phyloP scores from a whole-genome alignment of 2,797 vertebrate genomes.

The Pelodytes ibericus region DNA sequence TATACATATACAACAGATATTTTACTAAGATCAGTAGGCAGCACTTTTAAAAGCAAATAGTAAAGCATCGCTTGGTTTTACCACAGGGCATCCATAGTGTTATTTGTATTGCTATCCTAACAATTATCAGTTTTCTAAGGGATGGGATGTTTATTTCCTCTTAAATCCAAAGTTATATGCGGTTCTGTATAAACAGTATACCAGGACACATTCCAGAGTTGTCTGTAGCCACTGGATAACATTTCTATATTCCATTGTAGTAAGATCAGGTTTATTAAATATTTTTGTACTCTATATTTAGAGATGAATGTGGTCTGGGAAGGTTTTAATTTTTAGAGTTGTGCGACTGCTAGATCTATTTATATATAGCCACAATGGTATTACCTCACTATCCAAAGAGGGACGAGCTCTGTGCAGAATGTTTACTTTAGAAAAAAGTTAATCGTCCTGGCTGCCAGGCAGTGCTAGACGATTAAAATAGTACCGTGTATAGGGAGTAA shows the following conservation, averaged over 20 bases:
- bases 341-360: slow-evolving; percentile 62
- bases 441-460: slow-evolving; percentile 41
- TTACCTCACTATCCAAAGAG: slow-evolving; percentile 52
- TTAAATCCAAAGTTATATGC: background rate
- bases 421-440: slow-evolving; percentile 46
- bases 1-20: background rate
- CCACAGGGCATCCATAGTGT: slow-evolving; percentile 1
- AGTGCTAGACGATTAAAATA: background rate
- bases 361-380: slow-evolving; percentile 62
- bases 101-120: background rate
- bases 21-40: background rate
- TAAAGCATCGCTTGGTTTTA: slow-evolving; percentile 1
- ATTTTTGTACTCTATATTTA: slow-evolving; percentile 50
- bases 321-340: slow-evolving; percentile 57
- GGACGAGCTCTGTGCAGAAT: slow-evolving; percentile 14
- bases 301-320: slow-evolving; percentile 54
- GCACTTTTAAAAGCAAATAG: background rate
- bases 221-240: background rate
- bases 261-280: slow-evolving; percentile 22
- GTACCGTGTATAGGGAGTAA: background rate
- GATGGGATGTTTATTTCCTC: background rate
- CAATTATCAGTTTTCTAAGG: slow-evolving; percentile 12
- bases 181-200: slow-evolving; percentile 3
- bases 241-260: slow-evolving; percentile 28
- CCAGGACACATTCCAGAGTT: slow-evolving; percentile 1